Percentiles rank a stretch among this genome's conserved stretches.
phyloP scores from a whole-genome alignment of 2,888 invertebrate genomes.

The Meandrusa payeni region DNA sequence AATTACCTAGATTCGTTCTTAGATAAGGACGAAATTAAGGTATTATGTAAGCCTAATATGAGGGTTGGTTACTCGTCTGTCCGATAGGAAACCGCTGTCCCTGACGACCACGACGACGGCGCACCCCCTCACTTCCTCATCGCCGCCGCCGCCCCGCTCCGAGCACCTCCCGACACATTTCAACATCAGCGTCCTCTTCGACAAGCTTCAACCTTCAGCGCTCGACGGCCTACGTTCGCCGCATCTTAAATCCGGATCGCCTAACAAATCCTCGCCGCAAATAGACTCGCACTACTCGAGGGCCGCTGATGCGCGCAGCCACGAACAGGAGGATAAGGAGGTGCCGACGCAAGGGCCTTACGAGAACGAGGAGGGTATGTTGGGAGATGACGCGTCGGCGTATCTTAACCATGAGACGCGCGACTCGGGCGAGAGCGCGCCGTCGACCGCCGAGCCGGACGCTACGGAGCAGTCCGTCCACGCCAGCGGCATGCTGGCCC shows the following conservation, averaged over 20 bases:
- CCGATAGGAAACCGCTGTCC: conserved; percentile 76
- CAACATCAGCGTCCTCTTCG: conserved; percentile 79
- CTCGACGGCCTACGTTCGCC: conserved; percentile 75
- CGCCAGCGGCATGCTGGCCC: conserved; percentile 78
- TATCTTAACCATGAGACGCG: conserved; percentile 61
- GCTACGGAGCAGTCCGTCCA: conserved; percentile 75
- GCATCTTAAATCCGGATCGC: conserved; percentile 67
- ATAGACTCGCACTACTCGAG: conserved; percentile 82
- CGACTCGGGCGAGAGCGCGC: conserved; percentile 67
- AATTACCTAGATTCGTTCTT: conserved; percentile 21
- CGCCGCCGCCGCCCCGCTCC: conserved; percentile 77
- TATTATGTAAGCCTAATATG: conserved; percentile 46
- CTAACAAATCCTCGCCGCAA: conserved; percentile 78
- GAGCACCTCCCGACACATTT: conserved; percentile 77
- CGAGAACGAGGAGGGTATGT: conserved; percentile 78
- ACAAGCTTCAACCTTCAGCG: conserved; percentile 75
- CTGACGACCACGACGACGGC: conserved; percentile 81
- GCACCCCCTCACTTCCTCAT: conserved; percentile 77
- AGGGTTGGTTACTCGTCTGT: conserved; percentile 54
- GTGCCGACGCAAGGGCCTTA: conserved; percentile 83
- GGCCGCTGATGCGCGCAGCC: conserved; percentile 67
- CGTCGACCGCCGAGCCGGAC: conserved; percentile 82
- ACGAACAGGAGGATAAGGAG: conserved; percentile 63
- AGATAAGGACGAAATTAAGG: conserved; percentile 6
- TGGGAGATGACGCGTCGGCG: conserved; percentile 79